Evolutionary conservation across 37 sponge, comb jelly and placozoan genomes (phyloP).

Genomic region (Tethya wilhelma): DNA sequence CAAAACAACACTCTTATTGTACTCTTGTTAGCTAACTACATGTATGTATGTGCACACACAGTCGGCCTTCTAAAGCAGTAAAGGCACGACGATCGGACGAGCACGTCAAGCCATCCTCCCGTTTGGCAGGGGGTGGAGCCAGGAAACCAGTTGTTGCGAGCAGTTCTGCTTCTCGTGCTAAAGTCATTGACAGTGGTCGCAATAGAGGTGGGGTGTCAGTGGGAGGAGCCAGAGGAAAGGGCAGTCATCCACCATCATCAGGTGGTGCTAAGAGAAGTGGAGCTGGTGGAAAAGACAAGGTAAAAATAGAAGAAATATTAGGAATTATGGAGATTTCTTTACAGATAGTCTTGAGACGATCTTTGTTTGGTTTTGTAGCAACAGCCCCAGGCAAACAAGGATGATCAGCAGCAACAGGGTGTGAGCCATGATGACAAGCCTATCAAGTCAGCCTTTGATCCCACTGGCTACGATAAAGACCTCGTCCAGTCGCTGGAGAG

Average conservation of each 20-base stretch:
- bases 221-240: slow-evolving; percentile 5
- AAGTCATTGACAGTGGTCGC: slow-evolving; percentile 57
- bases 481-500: slow-evolving; percentile 92
- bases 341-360: neutral
- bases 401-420: slow-evolving; percentile 3
- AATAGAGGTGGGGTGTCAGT: slow-evolving; percentile 10
- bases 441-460: slow-evolving; percentile 75
- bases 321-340: neutral
- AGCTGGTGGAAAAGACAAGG: slow-evolving; percentile 22
- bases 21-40: too few relatives aligned
- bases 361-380: neutral
- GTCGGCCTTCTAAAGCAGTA: slow-evolving; percentile 38
- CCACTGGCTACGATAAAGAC: slow-evolving; percentile 93
- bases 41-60: too few relatives aligned
- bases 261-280: slow-evolving; percentile 1
- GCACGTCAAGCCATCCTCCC: neutral
- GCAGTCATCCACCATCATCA: neutral
- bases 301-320: neutral
- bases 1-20: neutral
- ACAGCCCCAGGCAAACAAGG: neutral
- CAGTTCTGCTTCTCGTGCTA: neutral
- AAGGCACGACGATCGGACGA: slow-evolving; percentile 20
- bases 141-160: neutral
- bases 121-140: neutral
- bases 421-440: slow-evolving; percentile 84